Conservation (phyloP, 37 sponge, comb jelly and placozoan genomes). For the Aplysina aerophoba region DNA sequence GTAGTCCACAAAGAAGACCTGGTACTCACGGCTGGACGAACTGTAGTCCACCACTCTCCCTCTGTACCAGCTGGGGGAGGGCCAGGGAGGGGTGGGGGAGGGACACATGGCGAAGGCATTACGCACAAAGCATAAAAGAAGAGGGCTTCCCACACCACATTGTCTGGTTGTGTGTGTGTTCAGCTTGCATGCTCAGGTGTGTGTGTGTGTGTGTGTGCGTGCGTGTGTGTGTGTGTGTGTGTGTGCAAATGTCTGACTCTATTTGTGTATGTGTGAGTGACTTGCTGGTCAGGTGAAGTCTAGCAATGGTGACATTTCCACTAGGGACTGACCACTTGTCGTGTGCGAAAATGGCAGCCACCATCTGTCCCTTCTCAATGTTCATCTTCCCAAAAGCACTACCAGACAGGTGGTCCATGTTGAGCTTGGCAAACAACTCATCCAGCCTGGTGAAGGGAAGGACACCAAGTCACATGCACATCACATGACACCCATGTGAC, state of each 20-base stretch:
- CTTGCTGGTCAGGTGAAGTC: no score
- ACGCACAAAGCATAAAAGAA: no score
- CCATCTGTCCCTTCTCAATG: not conserved
- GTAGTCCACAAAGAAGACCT: constrained; percentile 70
- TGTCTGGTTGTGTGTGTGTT: not conserved
- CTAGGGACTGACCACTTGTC: not conserved
- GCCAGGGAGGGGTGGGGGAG: constrained; percentile 7
- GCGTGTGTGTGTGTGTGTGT: no score
- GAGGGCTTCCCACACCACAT: no score
- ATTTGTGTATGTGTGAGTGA: no score
- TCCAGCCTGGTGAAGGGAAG: not conserved
- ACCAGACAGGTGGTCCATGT: not conserved
- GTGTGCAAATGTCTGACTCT: no score
- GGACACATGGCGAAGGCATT: not conserved
- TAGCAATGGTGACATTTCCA: constrained; percentile 30
- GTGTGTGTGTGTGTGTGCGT: no score
- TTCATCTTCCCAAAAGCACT: not conserved
- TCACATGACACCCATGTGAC: no score
- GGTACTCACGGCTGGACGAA: constrained; percentile 27
- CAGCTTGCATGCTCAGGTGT: not conserved
- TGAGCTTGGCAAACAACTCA: not conserved
- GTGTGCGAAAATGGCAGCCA: constrained; percentile 21
- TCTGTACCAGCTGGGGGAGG: constrained; percentile 55
- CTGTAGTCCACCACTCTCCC: constrained; percentile 46
- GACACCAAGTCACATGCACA: no score